These are phyloP conservation scores for Melanostigma gelatinosum DNA, from an alignment of 2,113 vertebrate genomes.

Conservation along the genomic window DNA sequence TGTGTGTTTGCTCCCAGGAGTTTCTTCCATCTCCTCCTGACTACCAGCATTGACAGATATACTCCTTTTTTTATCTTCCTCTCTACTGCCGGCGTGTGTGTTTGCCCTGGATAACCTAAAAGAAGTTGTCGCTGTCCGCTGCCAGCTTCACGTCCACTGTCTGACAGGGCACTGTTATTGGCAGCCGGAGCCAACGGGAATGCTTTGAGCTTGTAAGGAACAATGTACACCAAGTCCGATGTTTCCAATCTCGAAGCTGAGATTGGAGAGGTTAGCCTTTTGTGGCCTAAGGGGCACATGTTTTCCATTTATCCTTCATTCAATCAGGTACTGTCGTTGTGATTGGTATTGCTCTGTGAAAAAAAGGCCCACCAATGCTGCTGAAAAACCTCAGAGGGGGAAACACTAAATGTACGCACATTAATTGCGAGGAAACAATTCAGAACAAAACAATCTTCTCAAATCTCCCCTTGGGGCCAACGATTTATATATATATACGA, in stretches of 20 bases:
- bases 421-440: conserved; percentile 27
- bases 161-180: conserved; percentile 6
- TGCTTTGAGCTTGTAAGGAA: conserved; percentile 2
- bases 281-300: neutral
- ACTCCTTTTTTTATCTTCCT: conserved; percentile 2
- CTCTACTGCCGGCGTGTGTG: conserved; percentile 21
- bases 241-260: conserved; percentile 6
- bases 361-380: neutral
- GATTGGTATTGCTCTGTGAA: neutral
- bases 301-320: conserved; percentile 7
- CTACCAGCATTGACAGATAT: conserved; percentile 16
- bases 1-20: conserved; percentile 35
- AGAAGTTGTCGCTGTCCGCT: conserved; percentile 24
- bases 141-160: conserved; percentile 35
- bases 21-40: conserved; percentile 12
- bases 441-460: neutral
- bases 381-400: rapidly evolving
- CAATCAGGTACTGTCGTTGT: neutral
- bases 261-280: conserved; percentile 2
- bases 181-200: conserved; percentile 30
- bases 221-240: neutral
- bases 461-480: conserved; percentile 20
- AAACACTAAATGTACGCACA: neutral
- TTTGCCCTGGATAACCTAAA: conserved; percentile 40
- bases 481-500: too few species aligned